phyloP scores from a whole-genome alignment of 2,888 invertebrate genomes.

The Ochlodes sylvanus region DNA sequence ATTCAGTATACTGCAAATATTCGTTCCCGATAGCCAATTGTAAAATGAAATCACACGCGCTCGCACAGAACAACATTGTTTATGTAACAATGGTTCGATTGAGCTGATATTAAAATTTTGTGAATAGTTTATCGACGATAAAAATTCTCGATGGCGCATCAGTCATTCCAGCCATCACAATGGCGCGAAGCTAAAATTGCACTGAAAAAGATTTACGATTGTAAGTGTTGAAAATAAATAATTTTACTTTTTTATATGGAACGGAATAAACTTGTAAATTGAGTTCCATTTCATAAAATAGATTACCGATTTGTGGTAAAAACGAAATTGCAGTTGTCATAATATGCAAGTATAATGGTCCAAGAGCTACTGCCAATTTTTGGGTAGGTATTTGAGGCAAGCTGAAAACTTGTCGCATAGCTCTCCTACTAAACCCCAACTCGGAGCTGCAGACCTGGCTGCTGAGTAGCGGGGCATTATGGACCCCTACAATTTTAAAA shows the following conservation, averaged over 20 bases:
- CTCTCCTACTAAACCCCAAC: too few species aligned
- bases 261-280: not conserved
- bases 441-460: too few species aligned
- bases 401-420: too few species aligned
- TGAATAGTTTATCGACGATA: slow-evolving; percentile 28
- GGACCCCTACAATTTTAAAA: too few species aligned
- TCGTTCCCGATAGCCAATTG: not conserved
- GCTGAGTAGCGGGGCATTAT: too few species aligned
- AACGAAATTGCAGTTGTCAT: too few species aligned
- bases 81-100: slow-evolving; percentile 18
- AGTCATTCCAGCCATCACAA: slow-evolving; percentile 26
- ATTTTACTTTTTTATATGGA: slow-evolving; percentile 3
- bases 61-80: slow-evolving; percentile 6
- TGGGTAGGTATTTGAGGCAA: too few species aligned
- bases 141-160: slow-evolving; percentile 24
- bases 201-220: slow-evolving; percentile 21
- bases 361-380: too few species aligned
- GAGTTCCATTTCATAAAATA: not conserved
- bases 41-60: slow-evolving; percentile 9
- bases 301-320: too few species aligned
- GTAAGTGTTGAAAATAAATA: slow-evolving; percentile 11
- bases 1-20: not conserved
- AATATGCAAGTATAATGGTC: too few species aligned
- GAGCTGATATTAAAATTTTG: slow-evolving; percentile 21
- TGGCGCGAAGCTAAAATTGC: slow-evolving; percentile 20